Base-by-base conservation (phyloP, 2,797 vertebrate species). In the Alexandromys oeconomus region DNA sequence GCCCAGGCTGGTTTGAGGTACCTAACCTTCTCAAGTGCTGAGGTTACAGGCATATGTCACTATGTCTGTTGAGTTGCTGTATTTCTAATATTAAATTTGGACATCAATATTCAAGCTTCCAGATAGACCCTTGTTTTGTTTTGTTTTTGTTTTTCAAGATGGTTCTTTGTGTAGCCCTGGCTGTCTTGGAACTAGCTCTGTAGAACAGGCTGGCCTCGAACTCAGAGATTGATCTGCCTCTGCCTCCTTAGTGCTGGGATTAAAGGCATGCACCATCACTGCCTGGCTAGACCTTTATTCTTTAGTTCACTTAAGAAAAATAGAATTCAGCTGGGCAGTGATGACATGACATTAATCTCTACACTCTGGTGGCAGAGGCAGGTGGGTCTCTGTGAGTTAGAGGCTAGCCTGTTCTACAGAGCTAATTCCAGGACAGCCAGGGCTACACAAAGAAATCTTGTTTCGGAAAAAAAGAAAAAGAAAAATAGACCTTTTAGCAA, bases 1-100 rank as follows among this genome's bases (percentile, higher is more conserved):
- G n/a, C 78, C 51, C 57, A 5, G 37, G 57, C 57, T 82, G 57
- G 13, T 29, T 29, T 82, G 25, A 43, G 27, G 13, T 43, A 7
- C 37, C 80, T 43, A 9, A 63, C 27, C 57, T 59, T 82, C 80
- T 82, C 37, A 25, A 61, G 23, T 82, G 57, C 57, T 31, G n/a
- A 7, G 37, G 14, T 63, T 31, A 31, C 25, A 63, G 80, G 54
- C n/a, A 59, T 31, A 29, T 46, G 61, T 65, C 61, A 65, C 37
- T 27, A 21, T 65, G 27, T 61, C 17, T 34, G 23, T 54, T 54
- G 21, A 59, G 57, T 59, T 59, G 21, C 21, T 21, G 6, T 59
- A 59, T 59, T 59, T 59, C 25, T 92, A 31, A 93, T 43, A 63
- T 91, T 93, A 82, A 84, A 65, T 89, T 93, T 97, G 63, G 13